Conservation (phyloP, 2,888 invertebrate species). For the Hermodice carunculata region DNA sequence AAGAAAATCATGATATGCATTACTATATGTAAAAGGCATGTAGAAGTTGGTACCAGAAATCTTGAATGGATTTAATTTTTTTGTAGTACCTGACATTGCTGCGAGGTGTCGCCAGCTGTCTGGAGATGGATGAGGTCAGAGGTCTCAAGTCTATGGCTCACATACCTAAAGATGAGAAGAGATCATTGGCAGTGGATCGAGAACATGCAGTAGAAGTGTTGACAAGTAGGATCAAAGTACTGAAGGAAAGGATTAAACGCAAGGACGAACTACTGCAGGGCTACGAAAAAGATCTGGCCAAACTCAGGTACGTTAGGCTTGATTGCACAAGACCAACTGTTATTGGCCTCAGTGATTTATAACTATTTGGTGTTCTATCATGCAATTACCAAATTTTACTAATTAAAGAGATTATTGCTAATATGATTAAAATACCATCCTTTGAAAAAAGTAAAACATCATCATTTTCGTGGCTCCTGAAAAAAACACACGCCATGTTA, state of each 20-base stretch:
- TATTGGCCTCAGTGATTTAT: too few species aligned
- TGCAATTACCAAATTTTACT: not conserved
- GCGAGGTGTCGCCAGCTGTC: conserved; percentile 52
- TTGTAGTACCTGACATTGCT: conserved; percentile 62
- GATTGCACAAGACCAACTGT: too few species aligned
- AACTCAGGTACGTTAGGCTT: conserved; percentile 54
- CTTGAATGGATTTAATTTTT: not conserved
- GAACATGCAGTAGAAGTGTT: conserved; percentile 57
- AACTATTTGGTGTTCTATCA: not conserved
- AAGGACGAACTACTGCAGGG: conserved; percentile 68
- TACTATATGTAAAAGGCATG: too few species aligned
- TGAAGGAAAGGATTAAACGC: conserved; percentile 58
- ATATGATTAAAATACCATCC: too few species aligned
- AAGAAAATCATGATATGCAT: too few species aligned
- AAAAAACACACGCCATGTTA: too few species aligned
- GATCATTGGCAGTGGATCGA: conserved; percentile 54
- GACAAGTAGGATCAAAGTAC: conserved; percentile 51
- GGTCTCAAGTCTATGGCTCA: conserved; percentile 66
- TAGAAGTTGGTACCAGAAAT: too few species aligned
- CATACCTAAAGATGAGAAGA: conserved; percentile 64
- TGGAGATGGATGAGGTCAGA: conserved; percentile 60
- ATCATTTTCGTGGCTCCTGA: too few species aligned
- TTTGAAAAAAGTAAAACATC: too few species aligned
- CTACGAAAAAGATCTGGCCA: conserved; percentile 68
- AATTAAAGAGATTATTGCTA: too few species aligned